Base-by-base conservation (phyloP, 2,888 invertebrate species). In the Rhodophaea formosa region DNA sequence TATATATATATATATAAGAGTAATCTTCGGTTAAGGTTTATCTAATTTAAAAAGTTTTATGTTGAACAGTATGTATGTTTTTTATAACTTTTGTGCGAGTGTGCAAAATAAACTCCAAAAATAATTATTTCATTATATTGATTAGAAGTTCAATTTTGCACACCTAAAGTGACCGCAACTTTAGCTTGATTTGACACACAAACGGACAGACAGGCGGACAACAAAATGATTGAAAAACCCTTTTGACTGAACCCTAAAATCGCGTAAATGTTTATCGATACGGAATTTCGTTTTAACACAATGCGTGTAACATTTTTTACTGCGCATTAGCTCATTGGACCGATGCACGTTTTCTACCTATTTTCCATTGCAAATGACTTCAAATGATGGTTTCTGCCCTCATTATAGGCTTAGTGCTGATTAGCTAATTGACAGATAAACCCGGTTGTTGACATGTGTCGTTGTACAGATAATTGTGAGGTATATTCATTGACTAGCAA, bases 351-450 rank as follows among this genome's bases (percentile, higher is more conserved):
- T 59, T 59, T 59, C 59, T 59, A 56, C 3, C 53, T 56, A 35
- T 57, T 59, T 17, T 44, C 46, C 15, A 53, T 49, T 57, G 56
- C 32, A 53, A 59, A 59, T 57, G 49, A 10, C 39, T 16, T 53
- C n/a, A 57, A 54, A 57, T 54, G 35, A 57, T 57, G 54, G 57
- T 57, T 57, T 60, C 23, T 57, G 57, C 45, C 57, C 59, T 49
- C 32, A 29, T 60, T 57, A 60, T 54, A 17, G 51, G 51, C 43
- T 29, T 7, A 39, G 23, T 30, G 39, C n/a, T 57, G 54, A 57
- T 57, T 60, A 54, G 54, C 51, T 57, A 59, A 59, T 59, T 51
- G 39, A 17, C 17, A 35, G 53, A 59, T 49, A 51, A 32, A 51
- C 51, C 51, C 35, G 51, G 51, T 51, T 58, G 44, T 32, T 58